phyloP scores from a whole-genome alignment of 2,113 vertebrate species.

The Gallinago undulata region DNA sequence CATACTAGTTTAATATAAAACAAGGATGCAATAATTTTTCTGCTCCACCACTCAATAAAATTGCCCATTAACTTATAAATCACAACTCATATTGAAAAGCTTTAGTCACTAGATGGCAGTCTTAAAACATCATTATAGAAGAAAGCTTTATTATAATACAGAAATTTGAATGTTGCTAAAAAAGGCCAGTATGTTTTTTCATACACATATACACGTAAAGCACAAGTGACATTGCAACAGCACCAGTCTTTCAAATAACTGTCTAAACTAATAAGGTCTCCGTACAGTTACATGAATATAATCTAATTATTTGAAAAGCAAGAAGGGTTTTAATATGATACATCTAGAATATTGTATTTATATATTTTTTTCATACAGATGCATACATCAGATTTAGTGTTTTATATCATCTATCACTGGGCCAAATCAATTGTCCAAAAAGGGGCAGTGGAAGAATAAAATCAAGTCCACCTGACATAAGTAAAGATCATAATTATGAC shows the following conservation, averaged over 20 bases:
- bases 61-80: not conserved
- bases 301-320: not conserved
- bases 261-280: not conserved
- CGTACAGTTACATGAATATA: not conserved
- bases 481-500: not conserved
- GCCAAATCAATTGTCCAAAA: not conserved
- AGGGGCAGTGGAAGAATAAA: not conserved
- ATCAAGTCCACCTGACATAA: not conserved
- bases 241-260: not conserved
- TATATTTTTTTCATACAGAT: not conserved
- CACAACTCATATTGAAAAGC: not conserved
- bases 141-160: not conserved
- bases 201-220: not conserved
- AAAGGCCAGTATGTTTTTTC: not conserved
- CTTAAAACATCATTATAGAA: constrained; percentile 20
- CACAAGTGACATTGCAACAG: not conserved
- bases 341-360: not conserved
- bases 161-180: not conserved
- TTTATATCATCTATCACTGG: not conserved
- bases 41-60: not conserved
- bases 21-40: not conserved
- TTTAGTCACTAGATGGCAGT: constrained; percentile 70
- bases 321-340: not conserved
- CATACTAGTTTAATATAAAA: not conserved
- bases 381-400: not conserved